Evolutionary conservation across 2,888 invertebrate species (phyloP), one percentile per base, ranked within the genome.

Genomic region (Drosophila picticornis): DNA sequence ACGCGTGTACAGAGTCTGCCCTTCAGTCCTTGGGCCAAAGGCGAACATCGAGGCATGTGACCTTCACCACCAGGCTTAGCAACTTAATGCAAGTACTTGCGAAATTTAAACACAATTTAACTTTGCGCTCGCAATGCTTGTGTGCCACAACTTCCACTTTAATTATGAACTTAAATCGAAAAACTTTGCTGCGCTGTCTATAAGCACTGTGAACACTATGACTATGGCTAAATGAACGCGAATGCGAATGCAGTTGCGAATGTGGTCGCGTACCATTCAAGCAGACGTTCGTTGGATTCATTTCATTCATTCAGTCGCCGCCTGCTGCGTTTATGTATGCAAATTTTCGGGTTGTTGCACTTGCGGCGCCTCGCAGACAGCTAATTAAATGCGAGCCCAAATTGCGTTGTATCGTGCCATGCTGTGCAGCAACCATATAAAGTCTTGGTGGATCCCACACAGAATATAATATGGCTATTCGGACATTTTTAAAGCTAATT

Each of bases 101-200:
- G 51, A 67, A 88, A 88, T 90, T 81, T 90, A 74, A 86, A 85
- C 86, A 81, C 83, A 90, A 86, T 90, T 88, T 86, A 90, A 88
- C 81, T 88, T 90, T 79, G 65, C 36, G 46, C 57, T 58, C 55
- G 25, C 57, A 19, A 27, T 38, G 63, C 63, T 46, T 59, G 34
- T 51, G 43, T 56, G 55, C 25, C 31, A 27, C 19, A 58, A 46
- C 61, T 66, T 72, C 70, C 72, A 75, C 90, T 90, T 87, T 87
- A 87, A 90, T 87, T 87, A 87, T 90, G 90, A 87, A 87, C 86
- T 87, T 88, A 86, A 87, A 87, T 87, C 84, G 90, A 87, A 87
- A 87, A 87, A 87, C 90, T 87, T 87, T 87, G 70, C 72, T 63
- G 11, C 11, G 7, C 57, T 48, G 50, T 56, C 56, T 64, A 58